Conservation (phyloP, 2,888 invertebrate species). For the Spatulosminthurus flaviceps region DNA sequence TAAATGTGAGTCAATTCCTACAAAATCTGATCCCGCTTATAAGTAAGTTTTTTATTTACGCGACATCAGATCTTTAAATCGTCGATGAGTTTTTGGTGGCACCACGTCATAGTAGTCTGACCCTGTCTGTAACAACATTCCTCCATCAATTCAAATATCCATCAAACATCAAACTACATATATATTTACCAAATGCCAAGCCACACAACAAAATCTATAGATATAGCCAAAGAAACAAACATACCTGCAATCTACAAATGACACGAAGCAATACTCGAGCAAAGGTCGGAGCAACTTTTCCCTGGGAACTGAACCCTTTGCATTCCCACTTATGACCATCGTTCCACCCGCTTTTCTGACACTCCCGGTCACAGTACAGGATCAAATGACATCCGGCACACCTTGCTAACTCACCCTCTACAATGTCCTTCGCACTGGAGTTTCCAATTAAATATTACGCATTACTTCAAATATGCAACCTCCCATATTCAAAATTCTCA, state of each 20-base stretch:
- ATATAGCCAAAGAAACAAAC: constrained; percentile 22
- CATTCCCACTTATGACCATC: constrained; percentile 84
- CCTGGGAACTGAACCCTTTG: constrained; percentile 58
- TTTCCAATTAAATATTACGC: no score
- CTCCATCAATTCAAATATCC: constrained; percentile 1
- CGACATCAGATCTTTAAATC: constrained; percentile 88
- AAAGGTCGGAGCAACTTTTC: constrained; percentile 77
- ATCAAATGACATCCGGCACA: constrained; percentile 86
- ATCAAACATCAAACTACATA: background rate
- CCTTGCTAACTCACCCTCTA: constrained; percentile 70
- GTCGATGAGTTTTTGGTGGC: constrained; percentile 64
- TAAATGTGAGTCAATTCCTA: no score
- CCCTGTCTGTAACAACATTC: constrained; percentile 30
- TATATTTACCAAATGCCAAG: no score
- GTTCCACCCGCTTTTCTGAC: constrained; percentile 84
- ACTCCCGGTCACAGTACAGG: constrained; percentile 81
- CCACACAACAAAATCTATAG: background rate
- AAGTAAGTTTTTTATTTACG: constrained; percentile 73
- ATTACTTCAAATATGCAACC: no score
- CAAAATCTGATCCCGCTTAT: no score
- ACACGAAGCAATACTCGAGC: constrained; percentile 81
- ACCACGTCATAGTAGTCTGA: constrained; percentile 58
- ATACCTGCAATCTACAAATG: constrained; percentile 73
- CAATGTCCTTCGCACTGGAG: constrained; percentile 46
- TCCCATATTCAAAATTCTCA: no score